phyloP scores from a whole-genome alignment of 2,888 invertebrate species.

The Lasioglossum marginatum region DNA sequence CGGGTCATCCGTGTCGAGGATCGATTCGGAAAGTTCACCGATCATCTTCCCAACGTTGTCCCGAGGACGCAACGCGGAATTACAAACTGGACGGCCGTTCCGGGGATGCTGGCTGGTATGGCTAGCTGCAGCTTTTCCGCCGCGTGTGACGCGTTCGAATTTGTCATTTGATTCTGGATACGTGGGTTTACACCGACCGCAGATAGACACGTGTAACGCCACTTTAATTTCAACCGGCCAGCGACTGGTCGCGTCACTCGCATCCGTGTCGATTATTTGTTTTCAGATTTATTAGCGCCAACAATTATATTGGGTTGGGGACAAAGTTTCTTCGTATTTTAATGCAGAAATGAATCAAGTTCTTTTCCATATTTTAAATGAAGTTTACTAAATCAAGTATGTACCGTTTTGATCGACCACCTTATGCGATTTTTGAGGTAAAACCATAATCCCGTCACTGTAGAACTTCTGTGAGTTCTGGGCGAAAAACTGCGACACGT shows the following conservation, averaged over 20 bases:
- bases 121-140: background rate
- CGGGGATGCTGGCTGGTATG: background rate
- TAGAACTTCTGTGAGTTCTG: too few relatives aligned
- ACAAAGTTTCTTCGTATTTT: too few relatives aligned
- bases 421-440: too few relatives aligned
- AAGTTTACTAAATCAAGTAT: too few relatives aligned
- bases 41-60: constrained; percentile 17
- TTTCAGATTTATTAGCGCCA: background rate
- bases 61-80: constrained; percentile 3
- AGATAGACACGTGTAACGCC: background rate
- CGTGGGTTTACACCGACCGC: background rate
- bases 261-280: background rate
- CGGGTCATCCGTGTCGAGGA: constrained; percentile 51
- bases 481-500: too few relatives aligned
- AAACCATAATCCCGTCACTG: too few relatives aligned
- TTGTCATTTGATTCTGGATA: constrained; percentile 13
- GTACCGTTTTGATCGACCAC: too few relatives aligned
- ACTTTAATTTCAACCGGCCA: constrained; percentile 11
- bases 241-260: background rate
- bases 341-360: too few relatives aligned
- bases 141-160: background rate
- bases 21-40: constrained; percentile 46
- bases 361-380: too few relatives aligned
- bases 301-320: background rate
- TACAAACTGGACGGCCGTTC: background rate